These are phyloP conservation scores for Monopis laevigella DNA, from an alignment of 2,888 invertebrate species.

Conservation along the genomic window DNA sequence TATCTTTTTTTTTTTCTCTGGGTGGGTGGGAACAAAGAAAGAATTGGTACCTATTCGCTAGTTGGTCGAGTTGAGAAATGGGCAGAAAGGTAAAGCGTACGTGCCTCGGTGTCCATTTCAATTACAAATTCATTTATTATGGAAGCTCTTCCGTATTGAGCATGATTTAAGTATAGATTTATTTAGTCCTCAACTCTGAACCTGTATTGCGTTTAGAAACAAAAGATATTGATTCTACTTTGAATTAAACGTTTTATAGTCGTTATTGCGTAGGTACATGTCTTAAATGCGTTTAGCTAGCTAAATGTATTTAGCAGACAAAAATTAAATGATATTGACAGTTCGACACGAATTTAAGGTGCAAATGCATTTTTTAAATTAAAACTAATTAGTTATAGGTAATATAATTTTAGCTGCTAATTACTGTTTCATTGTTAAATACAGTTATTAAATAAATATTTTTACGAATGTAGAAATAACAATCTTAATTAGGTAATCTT, in stretches of 20 bases:
- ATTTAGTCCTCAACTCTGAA: not conserved
- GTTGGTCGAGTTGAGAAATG: not conserved
- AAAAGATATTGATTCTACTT: not conserved
- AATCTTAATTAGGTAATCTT: too few relatives aligned
- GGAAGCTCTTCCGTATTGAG: slow-evolving; percentile 1
- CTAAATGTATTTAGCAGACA: not conserved
- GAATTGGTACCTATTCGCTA: too few relatives aligned
- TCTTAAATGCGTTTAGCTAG: not conserved
- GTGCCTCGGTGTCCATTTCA: slow-evolving; percentile 3
- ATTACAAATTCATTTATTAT: slow-evolving; percentile 3
- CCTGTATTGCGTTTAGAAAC: too few relatives aligned
- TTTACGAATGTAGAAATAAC: too few relatives aligned
- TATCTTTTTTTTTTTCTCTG: too few relatives aligned
- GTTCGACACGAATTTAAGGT: too few relatives aligned
- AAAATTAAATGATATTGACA: too few relatives aligned
- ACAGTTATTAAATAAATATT: too few relatives aligned
- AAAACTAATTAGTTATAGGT: too few relatives aligned
- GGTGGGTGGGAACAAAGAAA: not conserved
- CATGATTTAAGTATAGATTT: not conserved
- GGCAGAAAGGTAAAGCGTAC: not conserved
- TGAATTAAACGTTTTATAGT: not conserved
- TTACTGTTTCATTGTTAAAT: too few relatives aligned
- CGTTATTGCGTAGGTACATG: not conserved
- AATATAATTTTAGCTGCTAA: too few relatives aligned
- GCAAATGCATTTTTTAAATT: too few relatives aligned